Evolutionary conservation across 2,113 vertebrate species (phyloP), one percentile per base, ranked within the genome.

Genomic region (Morone chrysops): DNA sequence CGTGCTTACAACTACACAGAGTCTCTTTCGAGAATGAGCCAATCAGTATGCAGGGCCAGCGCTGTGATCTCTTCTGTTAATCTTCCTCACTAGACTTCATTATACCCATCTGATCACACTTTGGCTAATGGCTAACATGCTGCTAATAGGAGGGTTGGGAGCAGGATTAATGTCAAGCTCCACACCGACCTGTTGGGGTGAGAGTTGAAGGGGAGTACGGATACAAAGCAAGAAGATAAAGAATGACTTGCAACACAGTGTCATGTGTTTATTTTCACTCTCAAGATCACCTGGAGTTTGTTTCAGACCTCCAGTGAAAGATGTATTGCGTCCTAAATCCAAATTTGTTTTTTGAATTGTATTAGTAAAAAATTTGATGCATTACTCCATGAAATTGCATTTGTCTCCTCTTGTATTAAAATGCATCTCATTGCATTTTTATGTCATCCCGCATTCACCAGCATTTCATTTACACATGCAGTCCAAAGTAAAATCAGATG

Each of bases 51-150:
- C 89, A 45, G 48, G 6, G 65, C 43, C 53, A 73, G 74, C 56
- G 41, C 80, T 31, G n/a, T 60, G 81, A 81, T 87, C 76, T 85
- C 72, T 84, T 81, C 78, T 87, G 79, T 87, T 93, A 83, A 86
- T 94, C 89, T 92, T 91, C 81, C 69, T 84, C 81, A 77, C 86
- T 85, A 87, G 92, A 87, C 90, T 92, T 91, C 82, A 90, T 93
- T 91, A 91, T 51, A 73, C 70, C 82, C 79, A 77, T 89, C 87
- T 94, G 92, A 93, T 93, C 91, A 87, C 86, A 85, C 83, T 90
- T 86, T 84, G 71, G 80, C 83, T 93, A 93, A 92, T 89, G 82
- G 85, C 77, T 82, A 73, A 74, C 61, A 72, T 54, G 76, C 81
- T 83, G 82, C 81, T 94, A 92, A 93, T 91, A 69, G 80, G 71